These are phyloP conservation scores for Remorina albescens DNA, from an alignment of 2,797 vertebrate species.

Conservation along the genomic window DNA sequence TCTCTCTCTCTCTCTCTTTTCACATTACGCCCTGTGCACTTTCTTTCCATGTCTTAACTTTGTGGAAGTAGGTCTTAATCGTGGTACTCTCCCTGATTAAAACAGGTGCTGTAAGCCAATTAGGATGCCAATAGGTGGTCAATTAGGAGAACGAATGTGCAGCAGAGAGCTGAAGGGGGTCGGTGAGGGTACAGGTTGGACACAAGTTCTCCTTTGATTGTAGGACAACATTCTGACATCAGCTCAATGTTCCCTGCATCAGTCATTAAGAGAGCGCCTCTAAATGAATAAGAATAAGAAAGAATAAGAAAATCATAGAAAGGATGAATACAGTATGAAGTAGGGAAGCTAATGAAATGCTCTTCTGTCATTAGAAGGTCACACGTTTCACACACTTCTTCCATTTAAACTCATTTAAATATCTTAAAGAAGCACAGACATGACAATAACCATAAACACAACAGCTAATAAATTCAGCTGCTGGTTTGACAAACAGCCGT, in stretches of 20 bases:
- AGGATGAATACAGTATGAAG: background rate
- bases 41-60: conserved; percentile 37
- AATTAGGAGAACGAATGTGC: conserved; percentile 68
- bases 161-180: conserved; percentile 55
- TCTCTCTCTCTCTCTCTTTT: background rate
- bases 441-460: too few species aligned
- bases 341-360: background rate
- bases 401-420: background rate
- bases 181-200: conserved; percentile 62
- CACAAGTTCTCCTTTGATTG: conserved; percentile 59
- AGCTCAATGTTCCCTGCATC: conserved; percentile 22
- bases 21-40: background rate
- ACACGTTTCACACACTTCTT: background rate
- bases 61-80: conserved; percentile 52
- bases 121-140: conserved; percentile 69
- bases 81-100: conserved; percentile 66
- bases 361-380: background rate
- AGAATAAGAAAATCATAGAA: too few species aligned
- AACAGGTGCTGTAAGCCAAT: conserved; percentile 70
- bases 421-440: background rate
- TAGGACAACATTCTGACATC: conserved; percentile 40
- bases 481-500: too few species aligned
- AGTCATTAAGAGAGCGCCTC: conserved; percentile 45
- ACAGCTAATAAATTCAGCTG: too few species aligned
- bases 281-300: too few species aligned